These are phyloP conservation scores for Pyrocoelia pectoralis DNA, from an alignment of 2,888 invertebrate genomes.

Conservation along the genomic window DNA sequence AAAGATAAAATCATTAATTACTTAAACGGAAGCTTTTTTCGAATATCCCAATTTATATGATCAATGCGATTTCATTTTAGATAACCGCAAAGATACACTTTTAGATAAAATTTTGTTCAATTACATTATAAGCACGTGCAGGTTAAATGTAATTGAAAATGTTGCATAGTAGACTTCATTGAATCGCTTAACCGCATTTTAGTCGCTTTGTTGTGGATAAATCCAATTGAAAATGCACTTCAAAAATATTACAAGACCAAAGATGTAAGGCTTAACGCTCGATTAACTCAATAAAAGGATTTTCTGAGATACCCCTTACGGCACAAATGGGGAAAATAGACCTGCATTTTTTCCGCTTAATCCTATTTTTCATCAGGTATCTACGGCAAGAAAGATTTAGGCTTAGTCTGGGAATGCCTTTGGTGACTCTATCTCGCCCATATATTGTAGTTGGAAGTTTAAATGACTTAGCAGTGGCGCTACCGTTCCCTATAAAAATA, in stretches of 20 bases:
- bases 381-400: constrained; percentile 18
- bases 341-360: constrained; percentile 21
- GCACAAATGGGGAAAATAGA: constrained; percentile 8
- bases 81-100: constrained; percentile 13
- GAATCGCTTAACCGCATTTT: constrained; percentile 21
- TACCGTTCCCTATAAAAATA: background rate
- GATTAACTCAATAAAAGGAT: background rate
- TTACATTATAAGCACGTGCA: constrained; percentile 14
- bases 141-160: constrained; percentile 17
- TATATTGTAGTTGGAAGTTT: constrained; percentile 22
- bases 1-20: constrained; percentile 27
- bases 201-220: background rate
- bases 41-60: constrained; percentile 15
- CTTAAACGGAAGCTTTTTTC: constrained; percentile 16
- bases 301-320: background rate
- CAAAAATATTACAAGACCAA: background rate
- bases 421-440: constrained; percentile 21
- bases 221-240: background rate
- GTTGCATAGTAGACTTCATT: background rate
- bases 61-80: constrained; percentile 24
- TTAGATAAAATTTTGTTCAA: constrained; percentile 7
- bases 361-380: constrained; percentile 28
- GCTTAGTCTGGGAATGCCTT: constrained; percentile 17
- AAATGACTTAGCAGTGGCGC: constrained; percentile 23
- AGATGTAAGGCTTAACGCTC: background rate